A percentile compares a stretch with the other conserved stretches of the same genome.
phyloP scores from a whole-genome alignment of 2,113 vertebrate species.

The Boleophthalmus pectinirostris region DNA sequence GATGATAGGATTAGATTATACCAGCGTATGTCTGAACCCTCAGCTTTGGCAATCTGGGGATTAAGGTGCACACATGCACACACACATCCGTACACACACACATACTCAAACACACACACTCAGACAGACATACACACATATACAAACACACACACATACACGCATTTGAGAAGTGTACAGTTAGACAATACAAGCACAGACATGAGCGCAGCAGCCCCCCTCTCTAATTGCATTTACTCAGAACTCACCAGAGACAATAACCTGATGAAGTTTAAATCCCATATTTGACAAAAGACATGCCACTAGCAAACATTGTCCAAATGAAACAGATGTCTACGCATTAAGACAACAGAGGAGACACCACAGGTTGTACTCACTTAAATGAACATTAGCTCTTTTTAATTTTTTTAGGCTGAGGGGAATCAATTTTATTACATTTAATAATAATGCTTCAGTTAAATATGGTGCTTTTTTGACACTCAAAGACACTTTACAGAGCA shows the following conservation, averaged over 20 bases:
- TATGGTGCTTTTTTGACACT: too few relatives aligned
- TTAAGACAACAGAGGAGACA: background rate
- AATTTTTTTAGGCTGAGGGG: too few relatives aligned
- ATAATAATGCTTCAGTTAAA: too few relatives aligned
- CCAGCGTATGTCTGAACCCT: constrained; percentile 55
- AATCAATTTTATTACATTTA: too few relatives aligned
- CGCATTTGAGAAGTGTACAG: constrained; percentile 2
- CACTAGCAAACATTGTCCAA: constrained; percentile 34
- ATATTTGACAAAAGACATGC: constrained; percentile 48
- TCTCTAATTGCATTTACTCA: constrained; percentile 19
- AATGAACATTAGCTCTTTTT: background rate
- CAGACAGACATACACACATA: constrained; percentile 17
- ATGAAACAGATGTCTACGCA: constrained; percentile 41
- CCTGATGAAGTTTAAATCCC: constrained; percentile 53
- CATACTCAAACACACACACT: too few relatives aligned
- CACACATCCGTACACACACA: background rate
- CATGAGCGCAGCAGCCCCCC: constrained; percentile 11
- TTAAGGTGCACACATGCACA: constrained; percentile 45
- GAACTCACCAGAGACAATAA: constrained; percentile 32
- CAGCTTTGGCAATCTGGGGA: constrained; percentile 54
- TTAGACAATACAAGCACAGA: constrained; percentile 13
- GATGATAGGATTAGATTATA: constrained; percentile 69
- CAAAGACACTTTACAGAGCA: too few relatives aligned
- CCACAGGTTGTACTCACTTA: background rate
- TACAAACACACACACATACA: constrained; percentile 12